Evolutionary conservation across 2,113 vertebrate genomes (phyloP).

Genomic region (Leucosticte australis): DNA sequence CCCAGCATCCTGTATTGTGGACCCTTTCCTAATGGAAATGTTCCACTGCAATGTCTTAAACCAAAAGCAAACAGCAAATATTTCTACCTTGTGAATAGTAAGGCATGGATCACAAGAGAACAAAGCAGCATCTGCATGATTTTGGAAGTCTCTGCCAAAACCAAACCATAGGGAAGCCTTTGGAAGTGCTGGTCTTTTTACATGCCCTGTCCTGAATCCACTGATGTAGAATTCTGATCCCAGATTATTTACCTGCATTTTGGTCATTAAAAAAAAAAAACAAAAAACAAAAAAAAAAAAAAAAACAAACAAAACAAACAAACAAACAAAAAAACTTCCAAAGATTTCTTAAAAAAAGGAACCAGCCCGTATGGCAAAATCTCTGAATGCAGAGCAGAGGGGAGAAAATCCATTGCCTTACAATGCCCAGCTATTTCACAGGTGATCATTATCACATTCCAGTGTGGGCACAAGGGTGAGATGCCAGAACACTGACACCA

Average conservation of each 20-base stretch:
- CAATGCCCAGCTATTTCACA: background rate
- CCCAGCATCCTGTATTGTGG: too few species aligned
- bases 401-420: background rate
- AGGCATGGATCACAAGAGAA: background rate
- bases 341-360: background rate
- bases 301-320: accelerated
- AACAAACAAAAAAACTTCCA: background rate
- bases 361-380: background rate
- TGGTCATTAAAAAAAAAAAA: background rate
- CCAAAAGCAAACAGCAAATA: background rate
- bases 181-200: background rate
- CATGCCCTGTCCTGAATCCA: background rate
- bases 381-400: background rate
- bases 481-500: background rate
- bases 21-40: background rate
- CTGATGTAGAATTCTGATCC: accelerated
- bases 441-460: background rate
- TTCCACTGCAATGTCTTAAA: background rate
- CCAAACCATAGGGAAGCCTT: too few species aligned
- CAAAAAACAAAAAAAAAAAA: background rate
- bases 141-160: background rate
- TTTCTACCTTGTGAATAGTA: background rate
- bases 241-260: background rate
- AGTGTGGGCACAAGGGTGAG: accelerated
- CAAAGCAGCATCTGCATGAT: accelerated